Conservation (phyloP, 1,140 invertebrate genomes). For the Lethocerus indicus region DNA sequence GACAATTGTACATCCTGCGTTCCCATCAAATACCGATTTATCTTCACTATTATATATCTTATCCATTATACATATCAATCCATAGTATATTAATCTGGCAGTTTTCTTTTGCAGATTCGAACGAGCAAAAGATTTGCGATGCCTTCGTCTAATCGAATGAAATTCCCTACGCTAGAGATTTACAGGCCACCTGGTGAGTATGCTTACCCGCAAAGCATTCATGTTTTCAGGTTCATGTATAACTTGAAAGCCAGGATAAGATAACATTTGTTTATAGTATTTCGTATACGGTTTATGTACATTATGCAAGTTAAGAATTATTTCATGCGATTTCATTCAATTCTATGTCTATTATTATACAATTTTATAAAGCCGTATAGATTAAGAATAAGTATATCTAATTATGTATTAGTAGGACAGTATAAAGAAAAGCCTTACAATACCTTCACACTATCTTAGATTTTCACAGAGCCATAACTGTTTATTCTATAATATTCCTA, state of each 20-base stretch:
- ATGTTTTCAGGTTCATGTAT: background rate
- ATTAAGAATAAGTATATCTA: too few relatives aligned
- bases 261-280: background rate
- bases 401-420: too few relatives aligned
- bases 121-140: background rate
- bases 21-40: background rate
- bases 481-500: too few relatives aligned
- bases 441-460: too few relatives aligned
- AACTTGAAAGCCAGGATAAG: background rate
- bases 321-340: constrained; percentile 3
- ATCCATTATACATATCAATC: background rate
- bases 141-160: background rate
- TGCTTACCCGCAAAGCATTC: background rate
- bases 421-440: too few relatives aligned
- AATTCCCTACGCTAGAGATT: constrained; percentile 63
- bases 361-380: constrained; percentile 16
- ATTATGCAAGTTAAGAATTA: constrained; percentile 4
- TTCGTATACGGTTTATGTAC: background rate
- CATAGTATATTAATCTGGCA: background rate
- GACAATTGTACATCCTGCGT: background rate
- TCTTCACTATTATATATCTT: background rate
- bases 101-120: constrained; percentile 2
- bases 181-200: constrained; percentile 67
- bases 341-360: background rate
- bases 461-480: too few relatives aligned